Conservation (phyloP, 2,888 invertebrate species). For the Auanema sp. region DNA sequence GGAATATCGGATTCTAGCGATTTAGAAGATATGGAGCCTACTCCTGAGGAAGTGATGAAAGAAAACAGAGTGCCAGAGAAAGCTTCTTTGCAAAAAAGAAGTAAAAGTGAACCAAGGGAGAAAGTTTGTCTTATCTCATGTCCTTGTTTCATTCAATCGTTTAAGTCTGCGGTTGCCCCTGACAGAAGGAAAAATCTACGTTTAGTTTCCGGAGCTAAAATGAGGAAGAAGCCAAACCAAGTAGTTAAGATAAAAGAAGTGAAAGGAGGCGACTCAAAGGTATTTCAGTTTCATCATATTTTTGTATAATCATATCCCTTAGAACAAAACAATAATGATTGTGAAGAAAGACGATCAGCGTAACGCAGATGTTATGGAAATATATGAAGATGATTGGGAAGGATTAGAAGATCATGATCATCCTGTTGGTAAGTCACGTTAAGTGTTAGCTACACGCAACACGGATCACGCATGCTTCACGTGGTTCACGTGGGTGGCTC, state of each 20-base stretch:
- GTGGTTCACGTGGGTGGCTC: no score
- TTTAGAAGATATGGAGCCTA: conserved; percentile 11
- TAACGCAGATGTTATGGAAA: conserved; percentile 30
- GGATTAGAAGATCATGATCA: neutral
- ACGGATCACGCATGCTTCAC: no score
- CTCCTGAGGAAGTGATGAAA: neutral
- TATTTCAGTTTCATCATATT: neutral
- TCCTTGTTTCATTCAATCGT: neutral
- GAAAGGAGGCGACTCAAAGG: neutral
- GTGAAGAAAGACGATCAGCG: conserved; percentile 21
- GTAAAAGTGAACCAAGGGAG: conserved; percentile 12
- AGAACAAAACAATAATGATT: neutral
- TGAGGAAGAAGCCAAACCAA: conserved; percentile 21
- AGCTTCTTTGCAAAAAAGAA: conserved; percentile 4
- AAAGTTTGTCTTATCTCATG: neutral
- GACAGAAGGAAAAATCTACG: no score
- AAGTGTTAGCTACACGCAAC: no score
- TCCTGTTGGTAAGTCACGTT: no score
- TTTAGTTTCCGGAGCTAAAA: no score
- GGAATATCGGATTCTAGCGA: conserved; percentile 33
- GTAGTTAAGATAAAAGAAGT: conserved; percentile 14
- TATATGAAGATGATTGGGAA: conserved; percentile 38
- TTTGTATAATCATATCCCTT: no score
- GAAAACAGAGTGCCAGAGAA: conserved; percentile 13
- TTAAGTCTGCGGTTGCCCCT: no score